Conservation (phyloP, 2,888 invertebrate species). For the Steinernema hermaphroditum region DNA sequence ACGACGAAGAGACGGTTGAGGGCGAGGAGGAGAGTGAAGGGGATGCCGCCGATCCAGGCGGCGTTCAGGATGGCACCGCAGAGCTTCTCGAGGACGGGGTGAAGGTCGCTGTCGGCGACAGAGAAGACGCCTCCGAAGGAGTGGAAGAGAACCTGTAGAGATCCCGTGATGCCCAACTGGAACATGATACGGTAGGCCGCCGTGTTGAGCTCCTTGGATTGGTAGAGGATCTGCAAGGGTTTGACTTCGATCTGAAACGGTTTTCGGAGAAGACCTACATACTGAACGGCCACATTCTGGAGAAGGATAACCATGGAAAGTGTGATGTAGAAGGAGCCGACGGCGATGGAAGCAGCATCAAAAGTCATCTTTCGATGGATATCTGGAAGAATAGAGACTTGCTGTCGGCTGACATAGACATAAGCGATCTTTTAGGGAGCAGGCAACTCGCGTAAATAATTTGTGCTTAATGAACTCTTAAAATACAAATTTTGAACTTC, state of each 20-base stretch:
- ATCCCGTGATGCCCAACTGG: conserved; percentile 7
- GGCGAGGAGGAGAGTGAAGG: conserved; percentile 12
- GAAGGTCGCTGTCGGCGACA: neutral
- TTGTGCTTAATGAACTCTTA: too few relatives aligned
- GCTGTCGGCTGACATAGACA: too few relatives aligned
- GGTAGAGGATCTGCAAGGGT: neutral
- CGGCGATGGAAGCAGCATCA: neutral
- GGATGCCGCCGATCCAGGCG: conserved; percentile 14
- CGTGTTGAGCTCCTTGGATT: neutral
- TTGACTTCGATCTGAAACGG: too few relatives aligned
- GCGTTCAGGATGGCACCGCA: conserved; percentile 16
- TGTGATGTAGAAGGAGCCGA: neutral
- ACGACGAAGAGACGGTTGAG: conserved; percentile 13
- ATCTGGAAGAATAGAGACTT: too few relatives aligned
- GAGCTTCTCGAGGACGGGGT: neutral
- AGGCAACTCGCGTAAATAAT: too few relatives aligned
- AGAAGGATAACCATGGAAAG: neutral
- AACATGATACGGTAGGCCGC: conserved; percentile 21
- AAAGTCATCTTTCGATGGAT: neutral
- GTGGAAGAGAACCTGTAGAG: conserved; percentile 26
- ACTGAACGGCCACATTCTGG: neutral
- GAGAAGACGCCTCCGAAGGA: conserved; percentile 9
- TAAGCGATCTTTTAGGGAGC: too few relatives aligned
- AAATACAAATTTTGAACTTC: too few relatives aligned
- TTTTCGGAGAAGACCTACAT: neutral